A percentile compares a stretch with the other conserved stretches of the same genome.
These are phyloP conservation scores for Oncorhynchus kisutch DNA, from an alignment of 2,113 vertebrate genomes.

Conservation along the genomic window DNA sequence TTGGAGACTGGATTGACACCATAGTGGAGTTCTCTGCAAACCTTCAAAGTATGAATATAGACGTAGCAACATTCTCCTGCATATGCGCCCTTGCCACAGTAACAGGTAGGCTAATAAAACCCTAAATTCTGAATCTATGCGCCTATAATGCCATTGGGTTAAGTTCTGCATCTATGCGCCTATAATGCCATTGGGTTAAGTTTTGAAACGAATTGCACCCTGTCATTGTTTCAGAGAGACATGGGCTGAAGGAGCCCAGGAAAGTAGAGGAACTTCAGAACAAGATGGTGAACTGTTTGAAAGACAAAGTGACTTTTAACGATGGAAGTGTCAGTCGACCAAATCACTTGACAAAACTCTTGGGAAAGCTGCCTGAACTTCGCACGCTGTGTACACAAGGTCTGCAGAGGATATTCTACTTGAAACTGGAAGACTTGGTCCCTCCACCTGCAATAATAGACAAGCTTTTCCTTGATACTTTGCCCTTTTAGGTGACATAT, in stretches of 20 bases:
- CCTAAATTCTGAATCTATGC: neutral
- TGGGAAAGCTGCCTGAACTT: slow-evolving; percentile 94
- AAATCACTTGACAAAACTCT: slow-evolving; percentile 88
- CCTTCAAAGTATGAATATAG: slow-evolving; percentile 93
- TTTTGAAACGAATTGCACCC: slow-evolving; percentile 1
- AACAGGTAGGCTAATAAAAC: slow-evolving; percentile 80
- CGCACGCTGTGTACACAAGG: slow-evolving; percentile 95
- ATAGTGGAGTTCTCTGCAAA: slow-evolving; percentile 94
- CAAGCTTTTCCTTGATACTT: slow-evolving; percentile 95
- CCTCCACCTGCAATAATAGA: slow-evolving; percentile 95
- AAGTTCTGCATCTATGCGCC: neutral
- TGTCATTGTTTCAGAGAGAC: slow-evolving; percentile 80
- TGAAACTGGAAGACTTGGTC: slow-evolving; percentile 98
- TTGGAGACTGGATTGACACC: slow-evolving; percentile 98
- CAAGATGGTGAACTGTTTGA: slow-evolving; percentile 90
- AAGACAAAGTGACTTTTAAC: slow-evolving; percentile 83
- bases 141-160: neutral
- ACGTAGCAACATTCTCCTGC: slow-evolving; percentile 93
- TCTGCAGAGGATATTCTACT: slow-evolving; percentile 97
- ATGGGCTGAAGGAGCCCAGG: slow-evolving; percentile 92
- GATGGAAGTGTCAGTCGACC: slow-evolving; percentile 82
- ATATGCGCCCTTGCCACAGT: slow-evolving; percentile 93
- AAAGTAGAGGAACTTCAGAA: slow-evolving; percentile 92
- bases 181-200: neutral
- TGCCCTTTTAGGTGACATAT: slow-evolving; percentile 83